Conservation (phyloP, 2,888 invertebrate species). For the Malthinus flaveolus region DNA sequence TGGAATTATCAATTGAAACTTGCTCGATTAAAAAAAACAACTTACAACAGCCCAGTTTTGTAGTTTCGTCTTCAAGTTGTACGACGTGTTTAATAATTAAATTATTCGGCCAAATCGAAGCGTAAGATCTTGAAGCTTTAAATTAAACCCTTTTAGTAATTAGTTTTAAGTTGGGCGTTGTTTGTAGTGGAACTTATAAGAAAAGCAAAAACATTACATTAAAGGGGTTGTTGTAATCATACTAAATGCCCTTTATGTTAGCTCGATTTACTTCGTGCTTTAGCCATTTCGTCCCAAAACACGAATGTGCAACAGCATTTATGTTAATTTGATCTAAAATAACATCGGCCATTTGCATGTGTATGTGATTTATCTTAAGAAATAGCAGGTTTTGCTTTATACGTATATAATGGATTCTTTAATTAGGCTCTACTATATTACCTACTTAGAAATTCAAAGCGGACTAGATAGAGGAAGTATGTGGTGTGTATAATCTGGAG, state of each 20-base stretch:
- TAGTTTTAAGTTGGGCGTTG: too few relatives aligned
- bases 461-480: conserved; percentile 5
- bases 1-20: too few relatives aligned
- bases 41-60: too few relatives aligned
- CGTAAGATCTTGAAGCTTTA: too few relatives aligned
- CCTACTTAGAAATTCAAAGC: conserved; percentile 4
- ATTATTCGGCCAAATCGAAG: too few relatives aligned
- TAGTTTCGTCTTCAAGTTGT: too few relatives aligned
- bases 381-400: conserved; percentile 9
- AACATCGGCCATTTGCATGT: conserved; percentile 25
- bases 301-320: conserved; percentile 23
- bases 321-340: conserved; percentile 25
- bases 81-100: too few relatives aligned
- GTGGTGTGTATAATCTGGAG: not conserved
- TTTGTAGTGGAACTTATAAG: too few relatives aligned
- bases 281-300: conserved; percentile 22
- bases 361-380: conserved; percentile 22
- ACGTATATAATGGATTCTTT: conserved; percentile 8
- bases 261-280: conserved; percentile 24
- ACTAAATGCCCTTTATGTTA: conserved; percentile 10
- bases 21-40: too few relatives aligned
- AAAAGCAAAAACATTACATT: too few relatives aligned
- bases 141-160: too few relatives aligned
- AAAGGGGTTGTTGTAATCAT: conserved; percentile 1
- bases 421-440: conserved; percentile 2